Evolutionary conservation across 1,140 invertebrate genomes (phyloP).

Genomic region (Microplitis demolitor): DNA sequence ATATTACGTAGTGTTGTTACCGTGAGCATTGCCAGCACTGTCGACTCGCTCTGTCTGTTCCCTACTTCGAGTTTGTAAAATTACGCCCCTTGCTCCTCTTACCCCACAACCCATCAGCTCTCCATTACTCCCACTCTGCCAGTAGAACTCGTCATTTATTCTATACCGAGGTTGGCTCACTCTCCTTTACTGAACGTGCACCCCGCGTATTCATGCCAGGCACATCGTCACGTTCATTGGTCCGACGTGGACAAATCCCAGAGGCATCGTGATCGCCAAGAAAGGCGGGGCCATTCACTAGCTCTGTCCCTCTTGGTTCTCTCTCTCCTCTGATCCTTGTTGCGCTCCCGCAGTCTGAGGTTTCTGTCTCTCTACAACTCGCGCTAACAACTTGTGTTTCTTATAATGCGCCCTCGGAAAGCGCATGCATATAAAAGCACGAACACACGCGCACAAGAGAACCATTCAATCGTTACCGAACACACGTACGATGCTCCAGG

Average conservation of each 20-base stretch:
- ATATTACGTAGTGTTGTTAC: constrained; percentile 7
- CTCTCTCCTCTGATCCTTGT: background rate
- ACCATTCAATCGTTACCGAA: constrained; percentile 27
- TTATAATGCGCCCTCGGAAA: background rate
- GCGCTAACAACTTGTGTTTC: too few species aligned
- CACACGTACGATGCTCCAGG: background rate
- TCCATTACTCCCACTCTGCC: background rate
- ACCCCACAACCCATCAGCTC: constrained; percentile 22
- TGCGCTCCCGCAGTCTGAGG: too few species aligned
- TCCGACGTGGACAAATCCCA: constrained; percentile 54
- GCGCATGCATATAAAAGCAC: constrained; percentile 2
- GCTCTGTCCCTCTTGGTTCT: background rate
- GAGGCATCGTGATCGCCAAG: constrained; percentile 44
- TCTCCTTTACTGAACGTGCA: constrained; percentile 4
- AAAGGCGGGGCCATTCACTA: constrained; percentile 45
- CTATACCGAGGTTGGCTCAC: constrained; percentile 1
- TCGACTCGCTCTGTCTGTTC: constrained; percentile 35
- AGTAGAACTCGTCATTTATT: background rate
- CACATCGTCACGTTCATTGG: constrained; percentile 42
- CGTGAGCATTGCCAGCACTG: constrained; percentile 38
- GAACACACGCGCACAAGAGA: background rate
- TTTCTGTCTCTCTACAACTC: too few species aligned
- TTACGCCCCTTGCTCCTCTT: constrained; percentile 30
- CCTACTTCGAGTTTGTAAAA: constrained; percentile 27
- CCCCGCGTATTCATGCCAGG: background rate